Conservation (phyloP, 2,797 vertebrate species). For the Chrysocyon brachyurus region DNA sequence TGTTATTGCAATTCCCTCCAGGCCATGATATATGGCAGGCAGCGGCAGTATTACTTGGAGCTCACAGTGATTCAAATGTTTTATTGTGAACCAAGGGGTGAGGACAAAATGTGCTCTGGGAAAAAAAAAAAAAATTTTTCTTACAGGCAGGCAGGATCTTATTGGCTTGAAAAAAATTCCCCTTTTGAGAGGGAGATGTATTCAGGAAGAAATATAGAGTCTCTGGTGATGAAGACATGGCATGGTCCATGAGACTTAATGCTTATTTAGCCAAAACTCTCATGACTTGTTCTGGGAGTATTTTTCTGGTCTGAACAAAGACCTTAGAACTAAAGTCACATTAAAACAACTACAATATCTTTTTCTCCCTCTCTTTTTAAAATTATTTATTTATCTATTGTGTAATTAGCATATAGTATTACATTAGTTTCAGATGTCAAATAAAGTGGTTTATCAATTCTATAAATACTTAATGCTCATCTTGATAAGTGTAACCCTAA, state of each 20-base stretch:
- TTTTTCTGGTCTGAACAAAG: background rate
- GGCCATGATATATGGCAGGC: background rate
- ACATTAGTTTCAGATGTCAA: background rate
- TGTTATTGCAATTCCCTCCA: background rate
- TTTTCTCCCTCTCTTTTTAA: background rate
- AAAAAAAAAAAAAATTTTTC: background rate
- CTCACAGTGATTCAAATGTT: background rate
- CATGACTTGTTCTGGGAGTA: background rate
- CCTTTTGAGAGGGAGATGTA: background rate
- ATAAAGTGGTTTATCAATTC: background rate
- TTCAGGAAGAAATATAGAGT: background rate
- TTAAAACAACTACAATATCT: background rate
- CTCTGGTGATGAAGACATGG: background rate
- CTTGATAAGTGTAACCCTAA: background rate
- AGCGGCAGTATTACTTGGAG: background rate
- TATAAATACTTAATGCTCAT: background rate
- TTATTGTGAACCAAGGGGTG: background rate
- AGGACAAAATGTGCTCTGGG: background rate
- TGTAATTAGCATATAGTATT: background rate
- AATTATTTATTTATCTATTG: background rate
- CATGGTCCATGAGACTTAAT: background rate
- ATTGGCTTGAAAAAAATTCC: background rate
- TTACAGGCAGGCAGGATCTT: background rate
- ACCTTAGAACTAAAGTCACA: background rate
- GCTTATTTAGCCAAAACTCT: background rate